Base-by-base conservation (phyloP, 1,140 invertebrate species). In the Drosophila cardini region DNA sequence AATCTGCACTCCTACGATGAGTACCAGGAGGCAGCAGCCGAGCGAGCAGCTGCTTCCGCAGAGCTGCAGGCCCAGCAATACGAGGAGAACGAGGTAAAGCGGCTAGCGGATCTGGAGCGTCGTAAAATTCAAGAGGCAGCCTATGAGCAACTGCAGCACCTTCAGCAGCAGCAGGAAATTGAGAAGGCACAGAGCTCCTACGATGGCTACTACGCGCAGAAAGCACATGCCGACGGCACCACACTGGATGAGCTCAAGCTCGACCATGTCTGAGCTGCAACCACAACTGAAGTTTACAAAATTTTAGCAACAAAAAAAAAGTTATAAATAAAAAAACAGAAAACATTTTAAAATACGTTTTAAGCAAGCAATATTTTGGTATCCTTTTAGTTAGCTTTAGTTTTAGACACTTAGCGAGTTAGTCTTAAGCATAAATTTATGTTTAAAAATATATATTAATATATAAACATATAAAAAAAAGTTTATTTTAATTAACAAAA, bases 21-120 rank as follows among this genome's bases (percentile, higher is more conserved):
- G 15, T 87, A 87, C 26, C 84, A 89, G 21, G 83, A 87, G 58
- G 83, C 83, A 21, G 83, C 83, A 40, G 84, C 85, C 0, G 84
- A 90, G 34, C 67, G 85, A 1, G 84, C 84, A 32, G 84, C 85
- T 6, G 90, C 90, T 0, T 78, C 76, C 2, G 90, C 89, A 0
- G 90, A 91, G 16, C 62, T 91, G 1, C 89, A 89, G 43, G 76
- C 84, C 2, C 90, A 91, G 32, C 86, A 91, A 45, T 71, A 70
- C 10, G 86, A 91, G 42, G 87, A 91, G 61, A 83, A 86, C 26
- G 86, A 87, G 18, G 45, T 72, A 4, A 90, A 89, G 40, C 80
- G 76, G 0, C 63, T 60, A 11, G 87, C 81, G 1, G 80, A 90
- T 4, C 73, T 82, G 52, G 86, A 91, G 21, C 80, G 90, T 5